A percentile compares a stretch with the other conserved stretches of the same genome.
These are phyloP conservation scores for Scolanthus callimorphus DNA, from an alignment of 92 coral and sea anemone genomes.

Conservation along the genomic window DNA sequence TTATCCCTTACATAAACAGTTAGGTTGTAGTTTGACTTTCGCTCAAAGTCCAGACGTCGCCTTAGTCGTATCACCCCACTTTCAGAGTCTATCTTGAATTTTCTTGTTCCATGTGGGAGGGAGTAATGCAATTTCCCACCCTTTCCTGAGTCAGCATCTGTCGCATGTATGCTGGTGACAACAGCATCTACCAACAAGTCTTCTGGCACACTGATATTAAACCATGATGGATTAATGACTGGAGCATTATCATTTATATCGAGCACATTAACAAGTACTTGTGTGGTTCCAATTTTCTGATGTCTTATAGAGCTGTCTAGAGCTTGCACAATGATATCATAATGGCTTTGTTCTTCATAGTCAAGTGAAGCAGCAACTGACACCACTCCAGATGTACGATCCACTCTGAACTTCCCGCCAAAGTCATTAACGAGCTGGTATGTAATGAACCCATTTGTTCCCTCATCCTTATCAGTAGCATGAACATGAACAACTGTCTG, in stretches of 20 bases:
- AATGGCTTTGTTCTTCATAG: constrained; percentile 61
- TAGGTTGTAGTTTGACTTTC: constrained; percentile 54
- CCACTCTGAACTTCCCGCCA: constrained; percentile 73
- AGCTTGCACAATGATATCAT: constrained; percentile 70
- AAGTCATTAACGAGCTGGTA: constrained; percentile 70
- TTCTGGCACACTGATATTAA: constrained; percentile 66
- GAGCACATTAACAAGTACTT: constrained; percentile 49
- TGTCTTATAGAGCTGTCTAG: constrained; percentile 56
- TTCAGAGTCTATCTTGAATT: constrained; percentile 75
- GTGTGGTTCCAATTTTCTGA: constrained; percentile 44
- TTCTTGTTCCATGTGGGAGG: constrained; percentile 26
- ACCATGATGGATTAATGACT: constrained; percentile 32
- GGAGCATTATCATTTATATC: constrained; percentile 92
- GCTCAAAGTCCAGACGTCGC: constrained; percentile 56
- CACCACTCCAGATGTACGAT: constrained; percentile 54
- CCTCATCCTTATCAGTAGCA: constrained; percentile 70
- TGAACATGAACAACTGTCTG: constrained; percentile 56
- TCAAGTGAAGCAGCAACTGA: constrained; percentile 62
- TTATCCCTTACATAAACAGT: constrained; percentile 74
- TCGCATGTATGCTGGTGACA: constrained; percentile 74
- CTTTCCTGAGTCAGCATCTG: constrained; percentile 77
- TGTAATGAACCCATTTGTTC: constrained; percentile 35
- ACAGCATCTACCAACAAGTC: constrained; percentile 66
- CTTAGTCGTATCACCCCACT: constrained; percentile 79
- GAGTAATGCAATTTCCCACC: constrained; percentile 63